These are phyloP conservation scores for Liasis olivaceus DNA, from an alignment of 2,797 vertebrate species.

Conservation along the genomic window DNA sequence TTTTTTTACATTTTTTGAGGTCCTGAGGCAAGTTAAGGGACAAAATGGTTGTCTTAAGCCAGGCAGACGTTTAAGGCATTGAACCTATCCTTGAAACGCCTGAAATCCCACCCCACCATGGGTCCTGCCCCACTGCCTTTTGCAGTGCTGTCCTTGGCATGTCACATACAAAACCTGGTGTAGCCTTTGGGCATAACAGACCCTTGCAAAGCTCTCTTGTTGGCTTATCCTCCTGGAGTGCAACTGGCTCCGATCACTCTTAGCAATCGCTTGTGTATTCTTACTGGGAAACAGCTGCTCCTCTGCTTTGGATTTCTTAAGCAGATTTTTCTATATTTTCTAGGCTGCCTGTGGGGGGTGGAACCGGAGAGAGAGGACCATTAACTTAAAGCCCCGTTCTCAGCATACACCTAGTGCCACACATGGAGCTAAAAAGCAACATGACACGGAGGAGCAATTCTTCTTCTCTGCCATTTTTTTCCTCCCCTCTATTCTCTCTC, in stretches of 20 bases:
- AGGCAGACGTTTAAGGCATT: too few species aligned
- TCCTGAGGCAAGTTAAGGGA: neutral
- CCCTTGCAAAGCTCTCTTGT: neutral
- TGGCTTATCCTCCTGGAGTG: neutral
- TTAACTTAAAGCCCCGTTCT: neutral
- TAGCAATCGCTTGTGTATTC: neutral
- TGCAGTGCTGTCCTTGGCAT: too few species aligned
- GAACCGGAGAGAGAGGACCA: neutral
- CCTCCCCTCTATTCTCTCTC: neutral
- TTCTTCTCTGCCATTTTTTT: neutral
- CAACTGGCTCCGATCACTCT: neutral
- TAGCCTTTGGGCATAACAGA: too few species aligned
- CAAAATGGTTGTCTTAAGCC: neutral
- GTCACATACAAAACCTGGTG: too few species aligned
- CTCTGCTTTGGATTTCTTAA: neutral
- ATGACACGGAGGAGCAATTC: neutral
- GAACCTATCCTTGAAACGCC: too few species aligned
- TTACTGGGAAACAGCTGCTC: neutral
- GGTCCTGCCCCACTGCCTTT: too few species aligned
- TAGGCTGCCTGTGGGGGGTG: neutral
- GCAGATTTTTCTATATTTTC: neutral
- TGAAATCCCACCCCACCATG: too few species aligned
- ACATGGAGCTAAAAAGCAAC: neutral
- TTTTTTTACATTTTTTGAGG: neutral
- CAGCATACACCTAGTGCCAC: neutral